phyloP scores from a whole-genome alignment of 2,888 invertebrate genomes.

The Polylopha cassiicola region DNA sequence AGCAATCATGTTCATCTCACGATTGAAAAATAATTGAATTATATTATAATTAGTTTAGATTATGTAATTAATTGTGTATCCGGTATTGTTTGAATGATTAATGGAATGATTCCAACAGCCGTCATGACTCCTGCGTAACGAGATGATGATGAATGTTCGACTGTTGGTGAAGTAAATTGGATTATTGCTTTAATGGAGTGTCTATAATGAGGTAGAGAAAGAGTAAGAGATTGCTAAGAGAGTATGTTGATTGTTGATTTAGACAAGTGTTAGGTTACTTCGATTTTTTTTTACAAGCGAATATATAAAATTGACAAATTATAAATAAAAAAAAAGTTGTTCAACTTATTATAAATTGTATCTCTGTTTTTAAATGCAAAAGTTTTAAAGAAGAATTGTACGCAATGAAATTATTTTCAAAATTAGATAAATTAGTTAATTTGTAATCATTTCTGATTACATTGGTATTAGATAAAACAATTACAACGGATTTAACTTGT shows the following conservation, averaged over 20 bases:
- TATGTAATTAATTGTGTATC: conserved; percentile 49
- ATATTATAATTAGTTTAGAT: conserved; percentile 59
- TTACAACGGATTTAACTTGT: no score
- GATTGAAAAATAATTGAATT: conserved; percentile 47
- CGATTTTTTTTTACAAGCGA: no score
- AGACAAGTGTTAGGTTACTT: no score
- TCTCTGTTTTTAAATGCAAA: no score
- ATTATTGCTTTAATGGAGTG: conserved; percentile 44
- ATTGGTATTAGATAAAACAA: no score
- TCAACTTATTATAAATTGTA: conserved; percentile 20
- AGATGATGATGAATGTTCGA: conserved; percentile 47
- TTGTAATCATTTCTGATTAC: no score
- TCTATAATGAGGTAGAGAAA: conserved; percentile 30
- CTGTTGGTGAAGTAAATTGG: conserved; percentile 54
- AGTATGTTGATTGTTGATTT: no score
- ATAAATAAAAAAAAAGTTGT: conserved; percentile 21
- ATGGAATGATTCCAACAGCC: conserved; percentile 44
- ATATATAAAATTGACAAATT: conserved; percentile 15
- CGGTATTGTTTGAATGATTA: conserved; percentile 40
- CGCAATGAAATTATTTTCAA: no score
- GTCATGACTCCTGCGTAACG: conserved; percentile 57
- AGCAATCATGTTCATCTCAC: conserved; percentile 37
- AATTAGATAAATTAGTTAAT: no score
- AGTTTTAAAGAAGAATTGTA: no score
- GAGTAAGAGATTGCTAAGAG: no score